These are phyloP conservation scores for Corythornis leucogaster DNA, from an alignment of 2,797 vertebrate genomes.

Conservation along the genomic window DNA sequence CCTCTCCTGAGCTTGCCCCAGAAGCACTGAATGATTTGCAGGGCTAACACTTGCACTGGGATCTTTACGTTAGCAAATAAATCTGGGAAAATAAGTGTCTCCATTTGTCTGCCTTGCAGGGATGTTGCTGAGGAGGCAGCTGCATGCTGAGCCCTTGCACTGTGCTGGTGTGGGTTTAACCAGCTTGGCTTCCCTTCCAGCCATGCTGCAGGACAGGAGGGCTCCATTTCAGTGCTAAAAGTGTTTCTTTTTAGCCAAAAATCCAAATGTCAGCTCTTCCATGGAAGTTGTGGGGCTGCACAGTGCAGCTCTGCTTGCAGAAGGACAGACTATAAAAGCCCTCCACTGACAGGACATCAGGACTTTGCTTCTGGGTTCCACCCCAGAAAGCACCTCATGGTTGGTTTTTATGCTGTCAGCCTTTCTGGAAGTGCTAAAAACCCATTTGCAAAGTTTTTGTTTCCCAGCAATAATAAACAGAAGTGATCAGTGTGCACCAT, in stretches of 20 bases:
- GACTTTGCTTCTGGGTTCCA: background rate
- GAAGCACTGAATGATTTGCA: conserved; percentile 17
- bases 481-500: accelerated
- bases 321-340: background rate
- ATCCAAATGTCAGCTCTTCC: background rate
- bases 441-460: background rate
- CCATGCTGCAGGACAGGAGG: conserved; percentile 29
- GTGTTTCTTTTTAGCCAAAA: conserved; percentile 1
- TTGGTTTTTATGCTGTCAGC: background rate
- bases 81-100: conserved; percentile 48
- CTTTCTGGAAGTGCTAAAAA: background rate
- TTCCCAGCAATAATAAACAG: background rate
- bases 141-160: conserved; percentile 20
- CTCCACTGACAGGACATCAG: background rate
- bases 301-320: background rate
- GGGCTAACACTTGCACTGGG: conserved; percentile 38
- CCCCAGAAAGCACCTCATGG: background rate
- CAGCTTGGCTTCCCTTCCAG: conserved; percentile 52
- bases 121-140: conserved; percentile 63
- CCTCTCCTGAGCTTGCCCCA: conserved; percentile 8
- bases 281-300: background rate
- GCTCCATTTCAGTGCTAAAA: conserved; percentile 20
- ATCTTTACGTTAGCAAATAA: conserved; percentile 54
- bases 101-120: conserved; percentile 62
- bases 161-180: conserved; percentile 29